Conservation (phyloP, 2,113 vertebrate species). For the Vidua chalybeata region DNA sequence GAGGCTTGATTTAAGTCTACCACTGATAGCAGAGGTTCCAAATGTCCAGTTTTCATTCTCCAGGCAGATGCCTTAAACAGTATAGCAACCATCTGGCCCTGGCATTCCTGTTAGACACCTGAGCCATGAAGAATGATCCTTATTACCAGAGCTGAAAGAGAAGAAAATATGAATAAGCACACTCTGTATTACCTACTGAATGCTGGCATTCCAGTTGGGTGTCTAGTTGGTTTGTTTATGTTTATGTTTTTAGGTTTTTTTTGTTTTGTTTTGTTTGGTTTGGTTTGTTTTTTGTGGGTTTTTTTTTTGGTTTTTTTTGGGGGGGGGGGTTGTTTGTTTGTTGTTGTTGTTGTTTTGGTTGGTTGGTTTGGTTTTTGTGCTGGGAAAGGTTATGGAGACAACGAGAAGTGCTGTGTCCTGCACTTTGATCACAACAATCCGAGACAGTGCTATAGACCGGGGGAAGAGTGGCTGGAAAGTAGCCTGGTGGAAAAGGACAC, state of each 20-base stretch:
- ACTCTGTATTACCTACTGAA: neutral
- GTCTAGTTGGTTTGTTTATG: neutral
- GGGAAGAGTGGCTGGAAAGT: neutral
- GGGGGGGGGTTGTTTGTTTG: no score
- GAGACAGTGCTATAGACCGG: rapidly evolving
- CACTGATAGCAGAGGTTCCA: neutral
- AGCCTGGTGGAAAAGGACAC: neutral
- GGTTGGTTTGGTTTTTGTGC: neutral
- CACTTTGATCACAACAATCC: neutral
- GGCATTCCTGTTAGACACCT: neutral
- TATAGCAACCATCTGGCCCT: neutral
- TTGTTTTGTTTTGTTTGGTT: neutral
- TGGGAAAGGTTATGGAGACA: neutral
- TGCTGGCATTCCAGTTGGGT: neutral
- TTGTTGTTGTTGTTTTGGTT: no score
- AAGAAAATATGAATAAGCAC: neutral
- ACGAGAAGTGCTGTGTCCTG: neutral
- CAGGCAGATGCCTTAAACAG: neutral
- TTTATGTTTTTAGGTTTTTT: neutral
- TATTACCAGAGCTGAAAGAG: neutral
- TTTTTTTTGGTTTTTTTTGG: neutral
- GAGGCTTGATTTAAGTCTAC: neutral
- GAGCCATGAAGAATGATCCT: neutral
- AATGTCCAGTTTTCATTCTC: neutral
- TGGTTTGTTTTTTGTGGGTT: neutral